A percentile compares a stretch with the other conserved stretches of the same genome.
Conservation (phyloP, 1,140 invertebrate species). For the Megalonaias nervosa region DNA sequence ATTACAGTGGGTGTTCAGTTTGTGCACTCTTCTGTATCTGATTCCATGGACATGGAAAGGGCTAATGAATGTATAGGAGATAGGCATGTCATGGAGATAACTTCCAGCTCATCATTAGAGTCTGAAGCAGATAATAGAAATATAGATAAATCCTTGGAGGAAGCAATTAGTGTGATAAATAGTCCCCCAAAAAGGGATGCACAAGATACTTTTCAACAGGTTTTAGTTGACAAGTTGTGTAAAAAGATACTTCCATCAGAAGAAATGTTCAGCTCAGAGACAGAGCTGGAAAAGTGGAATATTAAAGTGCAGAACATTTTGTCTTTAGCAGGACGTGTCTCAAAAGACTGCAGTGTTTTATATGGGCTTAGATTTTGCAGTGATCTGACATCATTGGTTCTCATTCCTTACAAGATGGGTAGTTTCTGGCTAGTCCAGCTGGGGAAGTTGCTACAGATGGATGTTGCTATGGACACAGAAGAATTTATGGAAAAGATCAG, state of each 20-base stretch:
- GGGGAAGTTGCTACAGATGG: background rate
- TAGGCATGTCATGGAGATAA: too few species aligned
- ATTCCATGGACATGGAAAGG: too few species aligned
- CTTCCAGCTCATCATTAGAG: too few species aligned
- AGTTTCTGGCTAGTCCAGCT: background rate
- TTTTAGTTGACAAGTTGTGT: constrained; percentile 2
- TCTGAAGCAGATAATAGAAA: too few species aligned
- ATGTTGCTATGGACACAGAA: background rate
- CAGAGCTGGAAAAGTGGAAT: constrained; percentile 6
- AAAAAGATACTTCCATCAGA: constrained; percentile 9
- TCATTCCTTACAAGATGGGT: background rate
- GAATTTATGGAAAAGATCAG: background rate
- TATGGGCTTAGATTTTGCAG: constrained; percentile 12
- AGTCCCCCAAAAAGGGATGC: too few species aligned
- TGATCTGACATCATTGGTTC: background rate
- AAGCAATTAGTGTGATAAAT: too few species aligned
- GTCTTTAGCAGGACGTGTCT: constrained; percentile 8
- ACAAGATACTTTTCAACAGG: background rate
- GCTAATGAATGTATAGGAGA: too few species aligned
- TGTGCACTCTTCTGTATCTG: too few species aligned
- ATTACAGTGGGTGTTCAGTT: too few species aligned
- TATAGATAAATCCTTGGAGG: too few species aligned
- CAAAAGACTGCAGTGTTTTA: background rate
- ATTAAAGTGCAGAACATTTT: background rate
- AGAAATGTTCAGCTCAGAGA: background rate